phyloP scores from a whole-genome alignment of 53 echinoderm and acorn worm genomes.

The Temnopleurus reevesii region DNA sequence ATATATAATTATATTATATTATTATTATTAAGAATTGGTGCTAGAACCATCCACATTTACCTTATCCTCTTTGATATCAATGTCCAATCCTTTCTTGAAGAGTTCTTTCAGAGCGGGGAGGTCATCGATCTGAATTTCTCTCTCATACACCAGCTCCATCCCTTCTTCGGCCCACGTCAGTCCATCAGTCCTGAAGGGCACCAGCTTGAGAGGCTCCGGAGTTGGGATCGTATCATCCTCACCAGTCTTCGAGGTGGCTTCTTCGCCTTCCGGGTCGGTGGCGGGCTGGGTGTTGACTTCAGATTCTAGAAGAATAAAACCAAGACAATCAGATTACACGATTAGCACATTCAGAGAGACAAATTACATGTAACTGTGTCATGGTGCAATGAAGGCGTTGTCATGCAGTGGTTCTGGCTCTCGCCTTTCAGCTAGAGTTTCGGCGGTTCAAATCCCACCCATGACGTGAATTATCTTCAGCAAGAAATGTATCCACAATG shows the following conservation, averaged over 20 bases:
- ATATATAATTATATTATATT: too few relatives aligned
- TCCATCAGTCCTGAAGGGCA: conserved; percentile 81
- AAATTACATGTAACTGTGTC: too few relatives aligned
- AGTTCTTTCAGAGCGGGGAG: conserved; percentile 90
- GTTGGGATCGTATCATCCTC: conserved; percentile 59
- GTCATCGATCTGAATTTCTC: conserved; percentile 84
- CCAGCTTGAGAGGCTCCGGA: conserved; percentile 59
- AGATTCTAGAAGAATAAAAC: neutral
- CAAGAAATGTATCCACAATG: too few relatives aligned
- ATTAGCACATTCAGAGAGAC: too few relatives aligned
- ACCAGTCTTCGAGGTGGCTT: neutral
- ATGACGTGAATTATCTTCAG: too few relatives aligned
- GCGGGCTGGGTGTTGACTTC: neutral
- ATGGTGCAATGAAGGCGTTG: too few relatives aligned
- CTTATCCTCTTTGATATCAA: conserved; percentile 93
- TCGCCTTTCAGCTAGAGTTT: too few relatives aligned
- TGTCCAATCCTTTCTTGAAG: conserved; percentile 74
- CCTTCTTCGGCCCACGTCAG: conserved; percentile 90
- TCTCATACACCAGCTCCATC: conserved; percentile 77
- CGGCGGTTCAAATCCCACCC: too few relatives aligned
- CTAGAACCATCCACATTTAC: conserved; percentile 28
- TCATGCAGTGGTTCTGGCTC: too few relatives aligned
- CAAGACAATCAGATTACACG: neutral
- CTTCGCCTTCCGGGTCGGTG: neutral
- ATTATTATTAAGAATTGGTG: too few relatives aligned